Evolutionary conservation across 2,797 vertebrate species (phyloP).

Genomic region (Mus caroli): DNA sequence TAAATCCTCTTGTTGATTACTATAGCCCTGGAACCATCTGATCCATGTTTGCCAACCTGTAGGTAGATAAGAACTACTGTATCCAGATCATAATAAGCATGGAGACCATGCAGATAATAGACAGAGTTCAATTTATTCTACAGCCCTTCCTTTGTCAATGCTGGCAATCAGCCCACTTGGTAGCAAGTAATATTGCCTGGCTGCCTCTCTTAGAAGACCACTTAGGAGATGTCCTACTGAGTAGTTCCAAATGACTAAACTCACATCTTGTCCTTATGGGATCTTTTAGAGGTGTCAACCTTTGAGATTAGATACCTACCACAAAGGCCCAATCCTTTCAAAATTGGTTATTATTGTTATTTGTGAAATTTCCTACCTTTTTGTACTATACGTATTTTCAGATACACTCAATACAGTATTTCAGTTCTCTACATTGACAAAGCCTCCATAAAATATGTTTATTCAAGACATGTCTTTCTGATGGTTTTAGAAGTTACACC

Average conservation of each 20-base stretch:
- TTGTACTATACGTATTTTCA: background rate
- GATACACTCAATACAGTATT: background rate
- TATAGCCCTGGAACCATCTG: background rate
- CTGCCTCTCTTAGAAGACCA: background rate
- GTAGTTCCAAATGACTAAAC: background rate
- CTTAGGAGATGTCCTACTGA: background rate
- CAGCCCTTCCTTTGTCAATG: background rate
- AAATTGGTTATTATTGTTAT: background rate
- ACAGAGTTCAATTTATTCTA: background rate
- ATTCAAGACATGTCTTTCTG: constrained; percentile 6
- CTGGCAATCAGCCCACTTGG: background rate
- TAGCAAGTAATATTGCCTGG: background rate
- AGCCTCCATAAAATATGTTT: background rate
- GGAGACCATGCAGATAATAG: background rate
- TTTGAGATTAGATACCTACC: constrained; percentile 15
- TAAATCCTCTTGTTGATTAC: background rate
- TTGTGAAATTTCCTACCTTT: background rate
- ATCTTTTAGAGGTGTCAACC: background rate
- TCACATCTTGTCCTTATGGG: background rate
- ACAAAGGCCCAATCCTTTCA: background rate
- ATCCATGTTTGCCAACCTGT: background rate
- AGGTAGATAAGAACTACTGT: background rate
- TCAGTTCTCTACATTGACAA: constrained; percentile 5
- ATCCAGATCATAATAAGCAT: background rate
- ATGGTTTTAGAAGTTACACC: background rate